phyloP scores from a whole-genome alignment of 2,113 vertebrate species.

The Papio anubis region DNA sequence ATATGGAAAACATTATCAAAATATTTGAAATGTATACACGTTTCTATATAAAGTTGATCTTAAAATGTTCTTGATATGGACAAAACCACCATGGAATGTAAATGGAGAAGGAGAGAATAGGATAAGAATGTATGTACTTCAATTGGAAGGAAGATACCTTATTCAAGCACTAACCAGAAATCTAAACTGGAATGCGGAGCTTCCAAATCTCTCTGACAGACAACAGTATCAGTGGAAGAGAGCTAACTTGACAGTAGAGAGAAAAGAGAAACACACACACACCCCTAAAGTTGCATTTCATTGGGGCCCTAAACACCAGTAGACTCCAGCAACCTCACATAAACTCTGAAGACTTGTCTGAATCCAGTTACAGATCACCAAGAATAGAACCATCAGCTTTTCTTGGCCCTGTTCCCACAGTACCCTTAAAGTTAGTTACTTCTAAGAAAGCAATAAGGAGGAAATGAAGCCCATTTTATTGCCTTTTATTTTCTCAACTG shows the following conservation, averaged over 20 bases:
- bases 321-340: background rate
- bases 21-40: background rate
- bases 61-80: background rate
- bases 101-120: background rate
- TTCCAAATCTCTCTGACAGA: background rate
- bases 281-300: background rate
- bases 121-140: background rate
- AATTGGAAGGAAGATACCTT: background rate
- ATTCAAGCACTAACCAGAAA: background rate
- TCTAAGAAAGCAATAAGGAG: background rate
- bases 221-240: background rate
- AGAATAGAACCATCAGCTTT: background rate
- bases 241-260: background rate
- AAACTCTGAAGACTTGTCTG: background rate
- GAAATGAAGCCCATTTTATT: slow-evolving; percentile 2
- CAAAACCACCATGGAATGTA: slow-evolving; percentile 4
- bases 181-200: background rate
- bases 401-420: background rate
- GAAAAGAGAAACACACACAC: background rate
- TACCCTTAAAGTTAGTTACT: background rate
- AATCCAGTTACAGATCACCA: background rate
- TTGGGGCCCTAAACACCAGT: background rate
- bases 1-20: background rate
- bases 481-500: slow-evolving; percentile 23
- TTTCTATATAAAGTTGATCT: background rate